Conservation (phyloP, 2,113 vertebrate genomes). For the Pterocles burchelli region DNA sequence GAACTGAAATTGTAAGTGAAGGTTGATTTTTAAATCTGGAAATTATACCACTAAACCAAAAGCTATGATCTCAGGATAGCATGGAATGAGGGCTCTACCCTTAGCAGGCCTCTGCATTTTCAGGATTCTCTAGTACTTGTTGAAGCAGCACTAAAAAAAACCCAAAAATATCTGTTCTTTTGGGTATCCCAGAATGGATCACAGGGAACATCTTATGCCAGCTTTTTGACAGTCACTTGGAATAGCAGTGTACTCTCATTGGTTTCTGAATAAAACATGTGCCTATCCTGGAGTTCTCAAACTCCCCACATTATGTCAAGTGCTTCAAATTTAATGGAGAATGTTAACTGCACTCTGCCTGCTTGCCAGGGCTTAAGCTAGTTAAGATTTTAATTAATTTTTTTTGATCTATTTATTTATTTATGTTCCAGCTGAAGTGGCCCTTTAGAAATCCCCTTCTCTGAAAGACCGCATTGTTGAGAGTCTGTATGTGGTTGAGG, state of each 20-base stretch:
- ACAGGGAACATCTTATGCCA: constrained; percentile 1
- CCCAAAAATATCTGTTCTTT: background rate
- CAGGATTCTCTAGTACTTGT: background rate
- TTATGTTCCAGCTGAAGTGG: background rate
- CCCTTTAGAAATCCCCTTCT: background rate
- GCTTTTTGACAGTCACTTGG: constrained; percentile 39
- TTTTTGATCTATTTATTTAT: background rate
- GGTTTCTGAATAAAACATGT: constrained; percentile 54
- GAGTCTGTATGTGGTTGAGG: background rate
- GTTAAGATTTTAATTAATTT: background rate
- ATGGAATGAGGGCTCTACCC: background rate
- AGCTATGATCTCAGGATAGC: background rate
- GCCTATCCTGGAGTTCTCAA: background rate
- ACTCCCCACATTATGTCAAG: constrained; percentile 10
- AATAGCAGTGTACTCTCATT: constrained; percentile 1
- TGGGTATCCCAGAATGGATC: background rate
- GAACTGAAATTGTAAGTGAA: background rate
- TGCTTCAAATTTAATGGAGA: background rate
- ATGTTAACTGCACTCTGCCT: background rate
- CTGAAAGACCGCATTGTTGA: background rate
- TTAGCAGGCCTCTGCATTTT: background rate
- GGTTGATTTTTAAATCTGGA: background rate
- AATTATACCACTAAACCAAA: background rate
- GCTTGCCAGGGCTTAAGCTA: background rate
- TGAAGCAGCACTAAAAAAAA: background rate